Conservation (phyloP, 2,113 vertebrate genomes). For the Rhinoderma darwinii region DNA sequence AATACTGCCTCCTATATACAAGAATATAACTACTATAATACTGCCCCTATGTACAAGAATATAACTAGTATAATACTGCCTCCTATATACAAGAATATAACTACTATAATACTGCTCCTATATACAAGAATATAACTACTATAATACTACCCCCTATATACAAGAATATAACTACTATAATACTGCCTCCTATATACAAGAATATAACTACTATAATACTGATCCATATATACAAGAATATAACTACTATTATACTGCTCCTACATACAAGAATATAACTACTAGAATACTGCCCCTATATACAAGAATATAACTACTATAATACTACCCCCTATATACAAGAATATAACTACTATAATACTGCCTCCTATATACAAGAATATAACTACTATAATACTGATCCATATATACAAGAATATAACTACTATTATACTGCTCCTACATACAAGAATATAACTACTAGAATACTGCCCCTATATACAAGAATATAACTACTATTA, state of each 20-base stretch:
- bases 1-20: not conserved
- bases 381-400: slow-evolving; percentile 5
- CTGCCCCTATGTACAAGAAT: not conserved
- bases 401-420: not conserved
- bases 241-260: slow-evolving; percentile 1
- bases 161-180: not conserved
- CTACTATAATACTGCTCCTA: slow-evolving; percentile 1
- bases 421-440: slow-evolving; percentile 4
- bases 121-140: not conserved
- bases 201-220: not conserved
- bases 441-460: slow-evolving; percentile 1
- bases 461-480: not conserved
- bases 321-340: not conserved
- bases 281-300: no score
- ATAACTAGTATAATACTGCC: slow-evolving; percentile 9
- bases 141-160: no score
- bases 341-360: slow-evolving; percentile 6
- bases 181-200: not conserved
- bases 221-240: not conserved
- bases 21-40: slow-evolving; percentile 3
- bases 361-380: not conserved
- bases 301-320: no score
- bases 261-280: not conserved
- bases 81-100: slow-evolving; percentile 10
- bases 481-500: no score